Conservation (phyloP, 1,140 invertebrate species). For the Pomacea maculata region DNA sequence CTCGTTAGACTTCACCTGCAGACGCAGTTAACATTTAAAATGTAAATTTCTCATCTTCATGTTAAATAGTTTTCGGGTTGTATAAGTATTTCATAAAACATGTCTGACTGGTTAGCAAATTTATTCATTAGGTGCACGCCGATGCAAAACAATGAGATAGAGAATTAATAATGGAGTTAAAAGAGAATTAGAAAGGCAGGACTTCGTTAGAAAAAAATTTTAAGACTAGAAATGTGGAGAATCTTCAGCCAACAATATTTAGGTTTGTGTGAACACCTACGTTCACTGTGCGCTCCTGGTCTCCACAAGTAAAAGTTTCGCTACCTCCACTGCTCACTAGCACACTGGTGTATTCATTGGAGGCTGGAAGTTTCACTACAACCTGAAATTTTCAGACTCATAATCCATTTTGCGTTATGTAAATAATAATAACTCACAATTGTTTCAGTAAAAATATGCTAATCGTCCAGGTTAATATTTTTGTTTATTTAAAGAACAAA, state of each 20-base stretch:
- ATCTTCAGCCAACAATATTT: too few species aligned
- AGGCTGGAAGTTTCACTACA: conserved; percentile 45
- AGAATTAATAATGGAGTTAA: neutral
- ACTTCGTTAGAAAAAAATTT: neutral
- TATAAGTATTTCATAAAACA: too few species aligned
- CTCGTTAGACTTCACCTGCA: conserved; percentile 41
- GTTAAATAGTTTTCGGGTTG: too few species aligned
- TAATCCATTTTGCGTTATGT: too few species aligned
- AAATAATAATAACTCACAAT: too few species aligned
- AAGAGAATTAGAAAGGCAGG: neutral
- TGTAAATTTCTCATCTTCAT: too few species aligned
- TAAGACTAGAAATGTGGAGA: neutral
- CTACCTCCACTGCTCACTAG: conserved; percentile 33
- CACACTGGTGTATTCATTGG: conserved; percentile 47
- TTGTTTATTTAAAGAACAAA: too few species aligned
- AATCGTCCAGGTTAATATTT: too few species aligned
- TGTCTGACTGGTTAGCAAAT: too few species aligned
- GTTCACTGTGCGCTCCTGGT: conserved; percentile 33
- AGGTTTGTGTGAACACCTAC: conserved; percentile 28
- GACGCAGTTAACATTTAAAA: neutral
- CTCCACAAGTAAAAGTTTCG: conserved; percentile 23
- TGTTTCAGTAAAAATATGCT: too few species aligned
- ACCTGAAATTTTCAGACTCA: conserved; percentile 29
- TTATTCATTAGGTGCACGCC: too few species aligned
- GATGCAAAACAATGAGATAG: neutral